Evolutionary conservation across 2,888 invertebrate species (phyloP).

Genomic region (Ennomos fuscantarius): DNA sequence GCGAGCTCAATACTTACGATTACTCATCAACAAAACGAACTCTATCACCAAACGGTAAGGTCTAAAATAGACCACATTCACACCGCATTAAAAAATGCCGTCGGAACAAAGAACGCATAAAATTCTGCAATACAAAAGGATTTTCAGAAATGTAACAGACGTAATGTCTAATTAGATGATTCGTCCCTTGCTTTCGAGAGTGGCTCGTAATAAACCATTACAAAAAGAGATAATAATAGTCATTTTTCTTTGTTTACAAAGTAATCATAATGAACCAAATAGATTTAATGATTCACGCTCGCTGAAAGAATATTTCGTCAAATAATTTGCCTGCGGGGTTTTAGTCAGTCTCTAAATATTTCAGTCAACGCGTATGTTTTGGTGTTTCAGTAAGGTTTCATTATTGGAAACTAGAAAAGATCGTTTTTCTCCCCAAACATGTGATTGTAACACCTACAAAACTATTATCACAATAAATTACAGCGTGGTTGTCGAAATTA

Average conservation of each 20-base stretch:
- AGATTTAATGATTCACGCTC: not conserved
- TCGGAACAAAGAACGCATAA: constrained; percentile 77
- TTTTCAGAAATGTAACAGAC: constrained; percentile 78
- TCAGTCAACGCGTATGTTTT: no score
- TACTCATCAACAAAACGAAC: constrained; percentile 47
- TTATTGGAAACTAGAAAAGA: no score
- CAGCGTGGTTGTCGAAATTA: no score
- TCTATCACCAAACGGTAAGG: constrained; percentile 49
- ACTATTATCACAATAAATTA: no score
- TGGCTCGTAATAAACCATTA: constrained; percentile 31
- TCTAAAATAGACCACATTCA: constrained; percentile 40
- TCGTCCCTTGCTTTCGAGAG: constrained; percentile 59
- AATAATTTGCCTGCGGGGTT: not conserved
- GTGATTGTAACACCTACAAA: no score
- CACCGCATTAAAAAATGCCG: constrained; percentile 59
- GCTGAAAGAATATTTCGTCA: not conserved
- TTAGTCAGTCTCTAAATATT: not conserved
- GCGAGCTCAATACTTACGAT: constrained; percentile 68
- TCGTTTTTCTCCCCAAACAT: no score
- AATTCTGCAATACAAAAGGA: constrained; percentile 79
- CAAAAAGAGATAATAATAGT: constrained; percentile 19
- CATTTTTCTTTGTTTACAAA: constrained; percentile 9
- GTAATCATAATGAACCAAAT: constrained; percentile 6
- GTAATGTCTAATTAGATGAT: constrained; percentile 80
- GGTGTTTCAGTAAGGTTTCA: no score